Evolutionary conservation across 1,140 invertebrate species (phyloP), one percentile per base, ranked within the genome.

Genomic region (Drosophila quadrilineata): DNA sequence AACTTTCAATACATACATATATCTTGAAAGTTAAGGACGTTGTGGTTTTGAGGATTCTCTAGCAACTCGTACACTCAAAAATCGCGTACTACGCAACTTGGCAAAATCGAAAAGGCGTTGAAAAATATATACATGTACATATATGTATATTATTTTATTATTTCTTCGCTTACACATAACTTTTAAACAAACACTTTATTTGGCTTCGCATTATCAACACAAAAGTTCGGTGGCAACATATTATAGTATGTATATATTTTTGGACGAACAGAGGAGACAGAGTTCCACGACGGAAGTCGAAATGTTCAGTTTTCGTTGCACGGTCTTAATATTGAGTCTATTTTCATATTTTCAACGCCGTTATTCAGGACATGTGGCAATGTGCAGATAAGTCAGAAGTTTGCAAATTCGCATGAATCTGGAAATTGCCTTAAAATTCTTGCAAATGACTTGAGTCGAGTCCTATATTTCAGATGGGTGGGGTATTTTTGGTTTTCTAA

Each of bases 351-450:
- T 82, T 71, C 72, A 71, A 50, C 57, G 56, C 65, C 53, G 69
- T 76, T 77, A 63, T 59, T 57, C 49, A 24, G 21, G 31, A 50
- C 52, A 17, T 9, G 12, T 36, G 9, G 12, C 21, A 17, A 19
- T 24, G 16, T 31, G 16, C 45, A 84, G 76, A 82, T 82, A 82
- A 82, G 76, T 45, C 68, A 9, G 66, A 69, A 82, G 46, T 82
- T 72, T 53, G n/a, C 59, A 69, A 50, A 62, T 65, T 58, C 76
- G 19, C 57, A 72, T 76, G 73, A 72, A 84, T 67, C 73, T 85
- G 57, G 69, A 88, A 88, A 85, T 88, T 85, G 76, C 87, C 79
- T 88, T 88, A 88, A 88, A 88, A 88, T 87, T 88, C 85, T 87
- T 85, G 75, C 85, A 88, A 88, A 87, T 88, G 85, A 85, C 71